Evolutionary conservation across 2,797 vertebrate genomes (phyloP), one percentile per base, ranked within the genome.

Genomic region (Eulemur albifrons): DNA sequence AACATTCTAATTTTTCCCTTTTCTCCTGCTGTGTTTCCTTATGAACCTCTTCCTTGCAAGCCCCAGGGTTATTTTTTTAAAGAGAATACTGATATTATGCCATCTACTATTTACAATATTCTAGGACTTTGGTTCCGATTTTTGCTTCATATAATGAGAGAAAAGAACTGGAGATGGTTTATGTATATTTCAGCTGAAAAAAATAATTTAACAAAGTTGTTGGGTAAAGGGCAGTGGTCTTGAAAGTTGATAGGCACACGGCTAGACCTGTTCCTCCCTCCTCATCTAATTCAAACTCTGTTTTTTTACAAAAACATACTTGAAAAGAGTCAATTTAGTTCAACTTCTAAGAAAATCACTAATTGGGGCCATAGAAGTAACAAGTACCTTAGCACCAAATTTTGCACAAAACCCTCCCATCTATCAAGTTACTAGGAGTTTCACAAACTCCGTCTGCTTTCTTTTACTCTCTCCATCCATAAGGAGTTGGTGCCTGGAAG

Each of bases 271-370:
- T 69, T 72, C 43, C 54, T 81, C 70, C 21, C 91, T 88, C 54
- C 57, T 75, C 7, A 61, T 61, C 15, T 27, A 87, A 85, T 21
- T 82, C 27, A 88, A 82, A 13, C 20, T 79, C 7, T 0, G 2
- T 32, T 94, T 90, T 95, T 69, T 79, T 94, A n/a, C 25, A 88
- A 90, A 94, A 59, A 82, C 14, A 4, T 65, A 30, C 2, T 50
- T 6, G 38, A 45, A 67, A 77, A 76, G 81, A 88, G n/a, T 70
- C 63, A 13, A 2, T 83, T 87, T 75, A 67, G 40, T 77, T 80
- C 43, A 82, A 3, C 40, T 73, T 88, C 48, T 79, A 57, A 89
- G 70, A 87, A 89, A 76, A n/a, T 54, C 35, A 45, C 18, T 40
- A 88, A 80, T 70, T 73, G 61, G 67, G 45, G 23, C 20, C 81